Evolutionary conservation across 1,140 invertebrate genomes (phyloP), one percentile per base, ranked within the genome.

Genomic region (Drosophila ananassae): DNA sequence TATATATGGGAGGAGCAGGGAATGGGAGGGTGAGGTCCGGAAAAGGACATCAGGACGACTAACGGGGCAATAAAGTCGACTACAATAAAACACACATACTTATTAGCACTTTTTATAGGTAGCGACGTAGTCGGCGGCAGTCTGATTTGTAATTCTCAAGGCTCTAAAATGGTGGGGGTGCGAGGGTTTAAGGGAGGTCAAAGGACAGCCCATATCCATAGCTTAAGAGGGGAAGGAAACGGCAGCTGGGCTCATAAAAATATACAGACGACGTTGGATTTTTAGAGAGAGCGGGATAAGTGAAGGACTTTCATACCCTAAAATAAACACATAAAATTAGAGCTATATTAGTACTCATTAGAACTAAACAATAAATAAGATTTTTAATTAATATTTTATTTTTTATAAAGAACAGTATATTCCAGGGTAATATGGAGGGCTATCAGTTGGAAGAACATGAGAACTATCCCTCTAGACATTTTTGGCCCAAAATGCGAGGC

Each of bases 71-170:
- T 87, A 85, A 85, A 85, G 78, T 67, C 69, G 74, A 59, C 78
- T 87, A 76, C 83, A 89, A 89, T 87, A 87, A 87, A 87, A 83
- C 83, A 83, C 82, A 80, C 83, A 83, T 82, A 82, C 71, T 87
- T 87, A 87, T 87, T 89, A 87, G 83, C 73, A 89, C 78, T 82
- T 87, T 87, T 87, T 89, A 89, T 87, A 73, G 82, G 74, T 74
- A 58, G 47, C 39, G 30, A 21, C 46, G 60, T 34, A 51, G 74
- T 55, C 75, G 60, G 59, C 75, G 60, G 59, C 75, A 78, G 83
- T 76, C 82, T 87, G 82, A 87, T 89, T 87, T 87, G 82, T 87
- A 89, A 87, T 87, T 82, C 83, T 89, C 82, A 77, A 87, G 82
- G 82, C 82, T 87, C 82, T 87, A 82, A 81, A 85, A 63, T 87